Percentiles rank a stretch among this genome's conserved stretches.
Conservation (phyloP, 2,113 vertebrate genomes). For the Esox niger region DNA sequence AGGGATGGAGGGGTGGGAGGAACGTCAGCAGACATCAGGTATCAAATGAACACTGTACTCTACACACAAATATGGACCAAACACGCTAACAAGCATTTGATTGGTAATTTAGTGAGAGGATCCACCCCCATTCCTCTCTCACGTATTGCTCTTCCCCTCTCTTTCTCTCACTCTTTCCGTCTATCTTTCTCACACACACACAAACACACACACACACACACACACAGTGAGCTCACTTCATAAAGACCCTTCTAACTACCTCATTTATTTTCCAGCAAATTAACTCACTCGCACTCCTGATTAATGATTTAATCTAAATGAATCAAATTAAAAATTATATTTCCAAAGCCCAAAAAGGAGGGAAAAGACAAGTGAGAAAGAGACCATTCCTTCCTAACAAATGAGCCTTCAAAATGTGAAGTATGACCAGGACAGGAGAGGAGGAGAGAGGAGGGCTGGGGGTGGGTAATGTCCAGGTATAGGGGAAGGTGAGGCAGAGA, state of each 20-base stretch:
- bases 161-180: too few species aligned
- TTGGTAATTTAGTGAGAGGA: too few species aligned
- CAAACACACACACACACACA: slow-evolving; percentile 54
- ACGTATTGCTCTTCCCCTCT: background rate
- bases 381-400: slow-evolving; percentile 95
- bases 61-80: too few species aligned
- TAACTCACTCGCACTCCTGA: slow-evolving; percentile 99
- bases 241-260: slow-evolving; percentile 95
- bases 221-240: slow-evolving; percentile 83
- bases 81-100: too few species aligned
- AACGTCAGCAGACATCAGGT: too few species aligned
- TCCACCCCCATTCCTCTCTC: too few species aligned
- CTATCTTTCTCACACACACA: background rate
- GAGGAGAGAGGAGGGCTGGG: background rate
- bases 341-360: slow-evolving; percentile 95
- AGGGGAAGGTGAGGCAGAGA: slow-evolving; percentile 1
- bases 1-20: too few species aligned
- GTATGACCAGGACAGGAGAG: slow-evolving; percentile 77
- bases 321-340: slow-evolving; percentile 99
- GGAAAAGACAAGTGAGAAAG: slow-evolving; percentile 79
- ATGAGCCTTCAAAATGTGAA: slow-evolving; percentile 99
- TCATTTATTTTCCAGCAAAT: slow-evolving; percentile 99
- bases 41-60: too few species aligned
- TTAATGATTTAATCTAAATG: slow-evolving; percentile 99
- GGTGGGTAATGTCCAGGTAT: background rate